Conservation (phyloP, 2,888 invertebrate species). For the Ischnura elegans region DNA sequence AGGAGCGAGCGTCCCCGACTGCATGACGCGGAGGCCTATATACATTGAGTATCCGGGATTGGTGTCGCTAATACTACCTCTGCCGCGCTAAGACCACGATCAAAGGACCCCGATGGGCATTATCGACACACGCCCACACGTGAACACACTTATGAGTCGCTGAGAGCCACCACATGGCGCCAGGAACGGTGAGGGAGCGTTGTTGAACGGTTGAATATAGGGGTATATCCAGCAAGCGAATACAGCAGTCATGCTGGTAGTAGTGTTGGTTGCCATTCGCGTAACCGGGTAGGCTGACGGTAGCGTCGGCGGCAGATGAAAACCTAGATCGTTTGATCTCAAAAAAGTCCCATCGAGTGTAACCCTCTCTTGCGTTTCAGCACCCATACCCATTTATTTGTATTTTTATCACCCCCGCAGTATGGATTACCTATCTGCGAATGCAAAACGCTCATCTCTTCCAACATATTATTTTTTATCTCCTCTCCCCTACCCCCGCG, state of each 20-base stretch:
- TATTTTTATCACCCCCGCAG: background rate
- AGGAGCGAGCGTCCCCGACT: background rate
- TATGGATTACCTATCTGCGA: constrained; percentile 20
- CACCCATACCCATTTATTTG: constrained; percentile 2
- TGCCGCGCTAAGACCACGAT: constrained; percentile 54
- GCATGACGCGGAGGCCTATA: background rate
- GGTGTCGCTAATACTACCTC: constrained; percentile 36
- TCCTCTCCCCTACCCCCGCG: background rate
- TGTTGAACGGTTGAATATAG: background rate
- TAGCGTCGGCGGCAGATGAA: background rate
- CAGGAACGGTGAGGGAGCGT: background rate
- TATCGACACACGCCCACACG: constrained; percentile 19
- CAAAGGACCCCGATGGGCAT: constrained; percentile 23
- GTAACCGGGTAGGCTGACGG: background rate
- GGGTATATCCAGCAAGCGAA: constrained; percentile 12
- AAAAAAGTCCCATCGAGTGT: constrained; percentile 10
- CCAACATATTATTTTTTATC: background rate
- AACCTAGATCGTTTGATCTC: background rate
- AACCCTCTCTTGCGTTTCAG: background rate
- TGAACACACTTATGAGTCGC: background rate
- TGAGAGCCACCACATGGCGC: background rate
- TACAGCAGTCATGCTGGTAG: background rate
- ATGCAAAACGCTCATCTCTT: constrained; percentile 1
- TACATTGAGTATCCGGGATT: constrained; percentile 3
- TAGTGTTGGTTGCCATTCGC: background rate